phyloP scores from a whole-genome alignment of 2,888 invertebrate species.

The Cistogaster globosa region DNA sequence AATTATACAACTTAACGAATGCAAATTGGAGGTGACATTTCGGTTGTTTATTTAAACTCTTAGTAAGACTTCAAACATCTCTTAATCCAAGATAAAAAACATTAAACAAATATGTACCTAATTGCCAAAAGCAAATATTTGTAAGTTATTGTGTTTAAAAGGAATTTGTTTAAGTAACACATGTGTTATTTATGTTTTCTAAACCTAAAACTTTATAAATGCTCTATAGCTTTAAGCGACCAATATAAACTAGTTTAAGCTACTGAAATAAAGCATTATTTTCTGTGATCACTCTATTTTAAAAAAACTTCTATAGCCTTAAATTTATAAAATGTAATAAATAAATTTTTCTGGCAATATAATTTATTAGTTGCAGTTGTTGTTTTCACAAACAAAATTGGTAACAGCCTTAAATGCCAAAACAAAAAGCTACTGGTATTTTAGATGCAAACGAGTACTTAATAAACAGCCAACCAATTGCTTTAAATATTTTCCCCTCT shows the following conservation, averaged over 20 bases:
- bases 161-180: background rate
- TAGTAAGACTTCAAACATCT: too few species aligned
- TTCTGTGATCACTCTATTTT: slow-evolving; percentile 52
- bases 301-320: slow-evolving; percentile 5
- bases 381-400: slow-evolving; percentile 80
- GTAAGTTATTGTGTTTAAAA: slow-evolving; percentile 10
- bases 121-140: slow-evolving; percentile 2
- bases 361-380: slow-evolving; percentile 60
- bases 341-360: slow-evolving; percentile 46
- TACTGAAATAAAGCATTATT: slow-evolving; percentile 48
- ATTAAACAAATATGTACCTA: background rate
- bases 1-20: too few species aligned
- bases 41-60: too few species aligned
- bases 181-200: background rate
- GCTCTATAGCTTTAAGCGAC: slow-evolving; percentile 65
- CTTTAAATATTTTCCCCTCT: slow-evolving; percentile 12
- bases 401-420: slow-evolving; percentile 80
- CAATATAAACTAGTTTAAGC: slow-evolving; percentile 47
- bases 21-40: too few species aligned
- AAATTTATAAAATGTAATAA: slow-evolving; percentile 2
- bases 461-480: slow-evolving; percentile 24
- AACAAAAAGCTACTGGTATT: slow-evolving; percentile 80
- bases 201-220: slow-evolving; percentile 33
- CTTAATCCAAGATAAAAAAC: background rate
- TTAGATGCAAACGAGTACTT: slow-evolving; percentile 42